These are phyloP conservation scores for Synanthedon formicaeformis DNA, from an alignment of 2,888 invertebrate genomes.

Conservation along the genomic window DNA sequence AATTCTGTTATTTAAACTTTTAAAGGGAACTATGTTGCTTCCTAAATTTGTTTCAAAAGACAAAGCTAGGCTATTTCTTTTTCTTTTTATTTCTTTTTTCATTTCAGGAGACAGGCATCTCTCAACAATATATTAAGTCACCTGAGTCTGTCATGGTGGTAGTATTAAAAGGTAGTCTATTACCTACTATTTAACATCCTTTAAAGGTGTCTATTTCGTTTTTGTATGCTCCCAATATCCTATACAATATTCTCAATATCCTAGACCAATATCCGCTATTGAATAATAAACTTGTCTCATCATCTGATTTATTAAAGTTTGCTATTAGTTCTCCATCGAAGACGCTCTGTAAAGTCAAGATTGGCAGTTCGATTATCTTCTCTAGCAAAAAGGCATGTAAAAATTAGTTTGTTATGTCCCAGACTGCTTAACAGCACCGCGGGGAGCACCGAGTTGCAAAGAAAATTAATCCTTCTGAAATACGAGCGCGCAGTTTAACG, in stretches of 20 bases:
- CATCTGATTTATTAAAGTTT: conserved; percentile 36
- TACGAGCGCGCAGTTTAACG: conserved; percentile 30
- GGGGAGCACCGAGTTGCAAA: conserved; percentile 28
- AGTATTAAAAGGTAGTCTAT: too few species aligned
- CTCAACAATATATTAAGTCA: too few species aligned
- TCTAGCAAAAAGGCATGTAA: conserved; percentile 56
- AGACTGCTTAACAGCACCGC: conserved; percentile 58
- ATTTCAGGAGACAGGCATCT: too few species aligned
- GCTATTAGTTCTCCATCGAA: conserved; percentile 26
- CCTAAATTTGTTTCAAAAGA: too few species aligned
- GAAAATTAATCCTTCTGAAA: conserved; percentile 53
- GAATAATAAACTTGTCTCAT: background rate
- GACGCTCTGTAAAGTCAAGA: conserved; percentile 32
- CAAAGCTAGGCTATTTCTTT: too few species aligned
- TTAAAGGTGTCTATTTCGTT: too few species aligned
- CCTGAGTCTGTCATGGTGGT: too few species aligned
- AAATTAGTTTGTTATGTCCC: conserved; percentile 58
- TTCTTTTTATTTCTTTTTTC: too few species aligned
- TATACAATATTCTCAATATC: background rate
- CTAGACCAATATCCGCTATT: background rate
- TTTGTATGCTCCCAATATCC: too few species aligned
- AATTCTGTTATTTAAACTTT: too few species aligned
- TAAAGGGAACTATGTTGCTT: too few species aligned
- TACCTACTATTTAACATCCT: too few species aligned
- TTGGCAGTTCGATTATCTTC: conserved; percentile 67